Base-by-base conservation (phyloP, 2,797 vertebrate genomes). In the Spinus pinus region DNA sequence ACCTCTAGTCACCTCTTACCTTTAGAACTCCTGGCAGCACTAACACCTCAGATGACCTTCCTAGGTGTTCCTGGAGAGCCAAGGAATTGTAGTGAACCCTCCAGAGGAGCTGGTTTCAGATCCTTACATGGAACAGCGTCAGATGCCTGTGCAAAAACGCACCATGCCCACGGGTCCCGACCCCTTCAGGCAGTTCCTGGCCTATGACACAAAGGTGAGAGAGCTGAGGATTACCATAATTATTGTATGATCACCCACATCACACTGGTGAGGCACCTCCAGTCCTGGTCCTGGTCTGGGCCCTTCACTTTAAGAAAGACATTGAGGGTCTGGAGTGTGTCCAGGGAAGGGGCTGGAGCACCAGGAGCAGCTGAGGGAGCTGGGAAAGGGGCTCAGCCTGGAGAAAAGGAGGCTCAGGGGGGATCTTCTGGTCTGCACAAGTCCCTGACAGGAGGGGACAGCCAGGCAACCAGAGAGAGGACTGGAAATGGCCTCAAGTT, bases 11-110 rank as follows among this genome's bases (percentile, higher is more conserved):
- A 50, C 47, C 23, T 78, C 53, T 73, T 89, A 57, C 51, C 87
- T 86, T 84, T 56, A 86, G 80, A 95, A 27, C 56, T 86, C 27
- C 47, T 0, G 1, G 42, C 79, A 85, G 51, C 78, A 73, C 75
- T 95, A 93, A 95, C 80, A 54, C 14, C n/a, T 72, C 46, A 61
- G 28, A 42, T 92, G 39, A 75, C 67, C 65, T 94, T 92, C 62
- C 64, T 91, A 99, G 99, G 98, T 98, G n/a, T 99, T 99, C 97
- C 95, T 99, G 98, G 98, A 99, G 97, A 99, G 99, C 82, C 98
- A 99, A 96, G 99, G 99, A 51, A 98, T 99, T 57, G 92, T 98
- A 86, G 50, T 99, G 93, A 99, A 99, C 54, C 98, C 98, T 13
- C 97, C 98, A 8, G 98, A 99, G 96, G 93, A 90, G 5, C 98